Percentiles rank a stretch among this genome's conserved stretches.
These are phyloP conservation scores for Trichonephila clavata DNA, from an alignment of 1,140 invertebrate species.

Conservation along the genomic window DNA sequence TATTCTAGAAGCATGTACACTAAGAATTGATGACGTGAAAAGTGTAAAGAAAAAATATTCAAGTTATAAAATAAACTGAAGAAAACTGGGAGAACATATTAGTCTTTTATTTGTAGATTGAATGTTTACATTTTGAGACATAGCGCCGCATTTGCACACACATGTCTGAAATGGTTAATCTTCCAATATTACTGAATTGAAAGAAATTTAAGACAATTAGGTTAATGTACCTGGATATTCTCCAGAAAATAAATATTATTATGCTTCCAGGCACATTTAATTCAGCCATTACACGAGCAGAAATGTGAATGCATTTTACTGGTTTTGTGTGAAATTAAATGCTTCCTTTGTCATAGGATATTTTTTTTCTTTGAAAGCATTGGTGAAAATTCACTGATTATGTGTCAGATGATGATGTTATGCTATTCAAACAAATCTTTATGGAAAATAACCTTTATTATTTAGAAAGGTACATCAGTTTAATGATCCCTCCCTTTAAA, in stretches of 20 bases:
- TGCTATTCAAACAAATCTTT: too few species aligned
- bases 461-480: too few species aligned
- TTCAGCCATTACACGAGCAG: neutral
- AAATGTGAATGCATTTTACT: neutral
- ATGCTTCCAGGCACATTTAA: neutral
- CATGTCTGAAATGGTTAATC: neutral
- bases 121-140: neutral
- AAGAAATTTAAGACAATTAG: conserved; percentile 3
- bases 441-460: too few species aligned
- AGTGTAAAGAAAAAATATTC: neutral
- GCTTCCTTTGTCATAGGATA: neutral
- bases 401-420: too few species aligned
- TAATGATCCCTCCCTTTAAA: too few species aligned
- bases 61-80: neutral
- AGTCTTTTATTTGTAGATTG: neutral
- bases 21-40: neutral
- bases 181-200: neutral
- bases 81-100: neutral
- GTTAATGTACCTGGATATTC: neutral
- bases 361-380: neutral
- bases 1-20: neutral
- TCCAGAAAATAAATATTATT: neutral
- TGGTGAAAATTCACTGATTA: neutral
- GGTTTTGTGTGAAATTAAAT: neutral
- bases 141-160: neutral